These are phyloP conservation scores for Drosophila mettleri DNA, from an alignment of 2,888 invertebrate species.

Conservation along the genomic window DNA sequence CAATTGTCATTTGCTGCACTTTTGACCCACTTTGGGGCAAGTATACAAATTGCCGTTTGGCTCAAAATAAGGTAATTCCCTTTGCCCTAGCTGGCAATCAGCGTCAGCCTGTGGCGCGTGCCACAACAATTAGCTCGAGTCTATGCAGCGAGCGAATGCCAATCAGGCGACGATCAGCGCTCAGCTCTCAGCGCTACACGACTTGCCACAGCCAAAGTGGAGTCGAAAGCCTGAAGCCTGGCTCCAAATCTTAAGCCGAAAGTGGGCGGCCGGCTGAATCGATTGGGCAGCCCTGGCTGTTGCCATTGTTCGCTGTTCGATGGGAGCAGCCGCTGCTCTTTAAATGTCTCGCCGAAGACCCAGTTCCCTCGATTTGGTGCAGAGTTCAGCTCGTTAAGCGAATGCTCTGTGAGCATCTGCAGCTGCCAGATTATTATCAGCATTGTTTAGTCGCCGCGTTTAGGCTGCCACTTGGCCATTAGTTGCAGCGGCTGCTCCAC, in stretches of 20 bases:
- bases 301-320: constrained; percentile 60
- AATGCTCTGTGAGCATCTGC: constrained; percentile 52
- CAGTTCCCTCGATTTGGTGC: constrained; percentile 31
- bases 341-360: constrained; percentile 35
- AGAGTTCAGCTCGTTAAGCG: constrained; percentile 64
- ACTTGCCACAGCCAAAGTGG: constrained; percentile 50
- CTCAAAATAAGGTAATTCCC: constrained; percentile 47
- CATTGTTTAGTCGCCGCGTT: constrained; percentile 65
- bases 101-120: constrained; percentile 58
- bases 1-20: constrained; percentile 47
- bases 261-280: constrained; percentile 60
- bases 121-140: constrained; percentile 59
- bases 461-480: constrained; percentile 56
- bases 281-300: constrained; percentile 61
- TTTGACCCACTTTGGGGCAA: constrained; percentile 56
- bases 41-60: constrained; percentile 27
- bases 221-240: constrained; percentile 10
- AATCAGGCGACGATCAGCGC: constrained; percentile 64
- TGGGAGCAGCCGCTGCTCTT: constrained; percentile 44
- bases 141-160: constrained; percentile 56
- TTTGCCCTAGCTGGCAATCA: constrained; percentile 41
- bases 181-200: constrained; percentile 44
- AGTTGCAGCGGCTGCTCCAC: constrained; percentile 52
- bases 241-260: constrained; percentile 27
- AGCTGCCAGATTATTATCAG: constrained; percentile 66